Conservation (phyloP, 1,140 invertebrate species). For the Drosophila auraria region DNA sequence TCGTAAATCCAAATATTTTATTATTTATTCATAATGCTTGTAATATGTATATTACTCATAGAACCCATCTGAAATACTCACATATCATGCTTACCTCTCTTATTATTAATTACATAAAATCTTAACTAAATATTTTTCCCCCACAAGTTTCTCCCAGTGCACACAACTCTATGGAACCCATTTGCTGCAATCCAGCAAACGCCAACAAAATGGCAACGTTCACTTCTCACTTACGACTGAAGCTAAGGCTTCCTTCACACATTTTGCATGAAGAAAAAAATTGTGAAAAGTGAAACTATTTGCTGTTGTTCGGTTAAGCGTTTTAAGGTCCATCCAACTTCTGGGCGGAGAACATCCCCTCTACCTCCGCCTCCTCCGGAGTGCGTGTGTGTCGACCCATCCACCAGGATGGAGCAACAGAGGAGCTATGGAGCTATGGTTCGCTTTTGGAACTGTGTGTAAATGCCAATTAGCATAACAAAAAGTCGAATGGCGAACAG, state of each 20-base stretch:
- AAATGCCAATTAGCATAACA: slow-evolving; percentile 82
- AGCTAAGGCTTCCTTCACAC: slow-evolving; percentile 57
- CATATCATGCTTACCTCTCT: background rate
- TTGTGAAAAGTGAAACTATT: slow-evolving; percentile 76
- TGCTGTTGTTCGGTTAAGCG: slow-evolving; percentile 77
- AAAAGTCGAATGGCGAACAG: slow-evolving; percentile 47
- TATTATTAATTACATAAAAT: background rate
- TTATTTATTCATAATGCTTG: no score
- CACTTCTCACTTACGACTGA: slow-evolving; percentile 62
- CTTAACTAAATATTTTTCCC: no score
- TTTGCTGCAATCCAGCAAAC: slow-evolving; percentile 42
- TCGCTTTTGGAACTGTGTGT: slow-evolving; percentile 51
- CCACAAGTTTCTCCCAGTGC: background rate
- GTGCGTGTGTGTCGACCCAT: slow-evolving; percentile 20
- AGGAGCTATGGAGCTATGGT: slow-evolving; percentile 20
- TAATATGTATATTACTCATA: background rate
- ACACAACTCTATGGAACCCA: slow-evolving; percentile 39
- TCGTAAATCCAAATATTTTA: no score
- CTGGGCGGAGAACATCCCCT: background rate
- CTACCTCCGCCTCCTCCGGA: background rate
- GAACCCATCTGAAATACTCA: background rate
- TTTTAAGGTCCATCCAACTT: slow-evolving; percentile 70
- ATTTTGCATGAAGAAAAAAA: slow-evolving; percentile 51
- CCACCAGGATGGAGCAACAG: slow-evolving; percentile 18
- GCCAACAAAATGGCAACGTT: slow-evolving; percentile 76